Evolutionary conservation across 2,888 invertebrate genomes (phyloP), one percentile per base, ranked within the genome.

Genomic region (Cheiracanthium punctorium): DNA sequence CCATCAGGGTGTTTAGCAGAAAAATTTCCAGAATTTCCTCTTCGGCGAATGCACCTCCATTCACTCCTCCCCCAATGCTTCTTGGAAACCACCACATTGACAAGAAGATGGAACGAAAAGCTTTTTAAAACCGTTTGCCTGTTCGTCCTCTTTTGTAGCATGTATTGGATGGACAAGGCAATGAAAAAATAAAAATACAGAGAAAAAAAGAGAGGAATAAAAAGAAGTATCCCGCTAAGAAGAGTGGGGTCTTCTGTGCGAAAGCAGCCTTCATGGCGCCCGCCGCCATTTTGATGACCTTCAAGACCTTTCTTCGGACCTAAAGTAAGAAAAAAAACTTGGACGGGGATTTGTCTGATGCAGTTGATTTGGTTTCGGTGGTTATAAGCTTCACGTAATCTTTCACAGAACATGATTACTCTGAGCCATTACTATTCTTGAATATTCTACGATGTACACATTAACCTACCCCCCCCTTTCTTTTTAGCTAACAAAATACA

Each of bases 251-350:
- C 73, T 74, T 77, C 73, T 73, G 67, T 73, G 41, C 0, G 24
- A 30, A 72, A 32, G 69, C 58, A 79, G 79, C 79, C 79, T 58
- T 80, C 69, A 7, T 74, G 84, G 84, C 84, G 79, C 82, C 82
- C 37, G 41, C 43, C 64, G 82, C 74, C 77, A 84, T 84, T 20
- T 41, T 84, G 30, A 52, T 84, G 84, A 85, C 84, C 84, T 85
- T 85, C 84, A 64, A 32, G 84, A 85, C 84, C 82, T 79, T 85
- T 64, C 79, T 85, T 12, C 84, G 84, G 84, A 85, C 84, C 79
- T 67, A 17, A 30, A 14, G n/a, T 37, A 28, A 24, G 28, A n/a
- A 33, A 24, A 32, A 58, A 24, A 5, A 24, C 12, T 58, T n/a
- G n/a, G n/a, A n/a, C n/a, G n/a, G n/a, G n/a, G n/a, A n/a, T n/a